Evolutionary conservation across 2,797 vertebrate genomes (phyloP).

Genomic region (Phoeniculus purpureus): DNA sequence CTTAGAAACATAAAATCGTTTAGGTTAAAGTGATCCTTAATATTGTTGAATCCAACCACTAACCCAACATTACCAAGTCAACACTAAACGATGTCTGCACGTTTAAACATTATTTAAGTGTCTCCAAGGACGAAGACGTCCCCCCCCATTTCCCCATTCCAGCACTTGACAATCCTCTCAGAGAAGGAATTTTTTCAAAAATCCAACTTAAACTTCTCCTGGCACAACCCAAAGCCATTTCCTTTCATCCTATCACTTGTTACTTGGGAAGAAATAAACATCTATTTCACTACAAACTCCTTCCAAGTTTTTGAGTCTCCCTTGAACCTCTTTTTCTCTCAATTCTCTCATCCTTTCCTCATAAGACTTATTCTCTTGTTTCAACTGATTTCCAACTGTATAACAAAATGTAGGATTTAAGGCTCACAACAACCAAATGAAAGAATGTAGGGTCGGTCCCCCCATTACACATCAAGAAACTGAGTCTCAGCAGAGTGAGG

Average conservation of each 20-base stretch:
- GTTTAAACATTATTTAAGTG: background rate
- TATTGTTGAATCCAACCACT: rapidly evolving
- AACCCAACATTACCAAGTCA: background rate
- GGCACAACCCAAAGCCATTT: background rate
- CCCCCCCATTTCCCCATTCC: background rate
- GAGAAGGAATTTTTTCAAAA: too few relatives aligned
- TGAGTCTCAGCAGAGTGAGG: background rate
- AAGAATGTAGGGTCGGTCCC: background rate
- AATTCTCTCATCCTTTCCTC: rapidly evolving
- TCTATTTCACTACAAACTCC: rapidly evolving
- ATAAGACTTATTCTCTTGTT: background rate
- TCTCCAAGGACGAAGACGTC: background rate
- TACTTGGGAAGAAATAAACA: rapidly evolving
- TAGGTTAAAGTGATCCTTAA: background rate
- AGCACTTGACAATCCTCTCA: background rate
- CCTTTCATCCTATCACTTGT: background rate
- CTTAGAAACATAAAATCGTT: background rate
- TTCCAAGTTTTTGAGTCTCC: background rate
- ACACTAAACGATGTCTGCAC: background rate
- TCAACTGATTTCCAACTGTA: background rate
- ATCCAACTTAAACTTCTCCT: rapidly evolving
- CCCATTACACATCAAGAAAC: background rate
- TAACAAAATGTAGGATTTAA: background rate
- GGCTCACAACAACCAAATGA: background rate
- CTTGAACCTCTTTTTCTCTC: background rate